Percentiles rank a stretch among this genome's conserved stretches.
phyloP scores from a whole-genome alignment of 2,888 invertebrate species.

The Drosophila parthenogenetica region DNA sequence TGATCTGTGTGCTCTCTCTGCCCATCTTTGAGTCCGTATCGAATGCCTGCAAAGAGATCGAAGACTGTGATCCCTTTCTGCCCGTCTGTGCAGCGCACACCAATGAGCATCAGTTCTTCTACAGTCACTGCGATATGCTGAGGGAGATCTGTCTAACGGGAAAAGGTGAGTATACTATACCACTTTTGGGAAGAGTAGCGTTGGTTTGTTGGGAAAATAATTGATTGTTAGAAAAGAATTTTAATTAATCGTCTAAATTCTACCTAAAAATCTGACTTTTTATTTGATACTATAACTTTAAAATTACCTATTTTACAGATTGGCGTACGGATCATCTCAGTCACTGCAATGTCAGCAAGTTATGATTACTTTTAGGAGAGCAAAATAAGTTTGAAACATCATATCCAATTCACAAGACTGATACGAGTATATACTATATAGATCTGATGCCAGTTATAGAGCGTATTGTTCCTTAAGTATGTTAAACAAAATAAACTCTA shows the following conservation, averaged over 20 bases:
- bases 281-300: background rate
- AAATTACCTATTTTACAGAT: conserved; percentile 53
- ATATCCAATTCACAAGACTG: conserved; percentile 43
- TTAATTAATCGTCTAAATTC: too few species aligned
- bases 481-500: conserved; percentile 8
- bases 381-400: background rate
- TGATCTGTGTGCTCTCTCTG: conserved; percentile 53
- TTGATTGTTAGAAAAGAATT: too few species aligned
- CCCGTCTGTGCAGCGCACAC: conserved; percentile 76
- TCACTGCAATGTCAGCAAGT: conserved; percentile 77
- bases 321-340: conserved; percentile 78
- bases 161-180: conserved; percentile 62
- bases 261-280: too few species aligned
- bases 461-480: conserved; percentile 4
- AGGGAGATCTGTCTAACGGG: conserved; percentile 81
- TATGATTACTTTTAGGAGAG: conserved; percentile 20
- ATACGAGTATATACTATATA: conserved; percentile 5
- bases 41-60: conserved; percentile 51
- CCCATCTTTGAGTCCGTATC: conserved; percentile 46
- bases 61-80: conserved; percentile 74
- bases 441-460: background rate
- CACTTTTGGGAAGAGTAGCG: too few species aligned
- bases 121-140: conserved; percentile 82
- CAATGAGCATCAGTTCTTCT: conserved; percentile 82
- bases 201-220: too few species aligned